Base-by-base conservation (phyloP, 2,888 invertebrate species). In the Drymonia ruficornis region DNA sequence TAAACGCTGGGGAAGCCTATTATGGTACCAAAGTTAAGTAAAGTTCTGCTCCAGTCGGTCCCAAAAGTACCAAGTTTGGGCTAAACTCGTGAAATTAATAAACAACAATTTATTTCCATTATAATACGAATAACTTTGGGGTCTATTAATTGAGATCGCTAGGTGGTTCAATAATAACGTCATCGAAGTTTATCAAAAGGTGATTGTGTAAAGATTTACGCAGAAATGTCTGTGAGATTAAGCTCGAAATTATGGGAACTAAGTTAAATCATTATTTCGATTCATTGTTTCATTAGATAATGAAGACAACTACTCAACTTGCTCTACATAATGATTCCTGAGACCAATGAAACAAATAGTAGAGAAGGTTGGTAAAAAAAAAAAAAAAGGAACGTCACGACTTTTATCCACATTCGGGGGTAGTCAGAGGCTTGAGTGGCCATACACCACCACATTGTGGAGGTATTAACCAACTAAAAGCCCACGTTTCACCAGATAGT, bases 61-160 rank as follows among this genome's bases (percentile, higher is more conserved):
- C 28, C 29, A 44, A 55, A 63, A 66, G 67, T 45, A 43, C 51
- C 18, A 70, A 70, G 61, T 61, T 70, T 47, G 15, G 44, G 19
- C 16, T 45, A 47, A 61, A 61, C 71, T 72, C 56, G 45, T 55
- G 56, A 67, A 72, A 59, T 66, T 67, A 65, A 67, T 58, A 52
- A 55, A 60, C 54, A 70, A 66, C 63, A 67, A 72, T 60, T 66
- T 70, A 67, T 70, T 61, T 59, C 48, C 53, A 68, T 67, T 65
- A 64, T 55, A 59, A 61, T 63, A 63, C 51, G 45, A 31, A 53
- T 55, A 60, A 60, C 56, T 58, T 56, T 5, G 46, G 54, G 31
- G 19, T 36, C 43, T 53, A 56, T 60, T 70, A 58, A 72, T 60
- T 60, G 55, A 55, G 47, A 18, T 47, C 13, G 38, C 49, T 49